Evolutionary conservation across 2,797 vertebrate species (phyloP), one percentile per base, ranked within the genome.

Genomic region (Dicrostonyx torquatus): DNA sequence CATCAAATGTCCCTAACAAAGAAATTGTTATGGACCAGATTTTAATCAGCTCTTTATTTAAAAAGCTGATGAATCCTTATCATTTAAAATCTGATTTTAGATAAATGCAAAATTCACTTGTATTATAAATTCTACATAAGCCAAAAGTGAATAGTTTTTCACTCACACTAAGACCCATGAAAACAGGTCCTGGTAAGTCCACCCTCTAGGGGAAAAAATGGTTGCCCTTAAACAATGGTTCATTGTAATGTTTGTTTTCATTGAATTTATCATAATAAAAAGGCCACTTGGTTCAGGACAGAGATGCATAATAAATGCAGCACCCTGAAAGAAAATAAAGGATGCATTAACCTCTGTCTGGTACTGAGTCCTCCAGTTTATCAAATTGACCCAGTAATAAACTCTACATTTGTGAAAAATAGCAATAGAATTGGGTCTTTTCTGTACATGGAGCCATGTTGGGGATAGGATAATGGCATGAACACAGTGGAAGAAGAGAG

Each of bases 241-340:
- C 95, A 95, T 97, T 97, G 96, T 97, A 90, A 87, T 87, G 82
- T 87, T 95, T 95, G 86, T 96, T 97, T 97, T 93, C 90, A 93
- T 95, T 96, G 89, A 76, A 94, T 89, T 97, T 97, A 96, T 95
- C 97, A 97, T 97, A 97, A 97, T 95, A 94, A 95, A 97, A 96
- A 87, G 83, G 43, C 82, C 83, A 90, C 90, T 97, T 89, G 86
- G 94, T 97, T 95, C 94, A 97, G 83, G 92, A 96, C 79, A 95
- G 92, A 95, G 66, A n/a, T 88, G 55, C 90, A 92, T 96, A 96
- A 92, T 96, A 96, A 97, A 95, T 94, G 94, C 62, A 91, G 93
- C 76, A 96, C 90, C 94, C 91, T 96, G 95, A 97, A 97, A 96
- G 72, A 97, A 97, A 96, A 95, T 93, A 96, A 96, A 97, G 83